Evolutionary conservation across 2,113 vertebrate species (phyloP).

Genomic region (rabbit (Oryctolagus cuniculus)): DNA sequence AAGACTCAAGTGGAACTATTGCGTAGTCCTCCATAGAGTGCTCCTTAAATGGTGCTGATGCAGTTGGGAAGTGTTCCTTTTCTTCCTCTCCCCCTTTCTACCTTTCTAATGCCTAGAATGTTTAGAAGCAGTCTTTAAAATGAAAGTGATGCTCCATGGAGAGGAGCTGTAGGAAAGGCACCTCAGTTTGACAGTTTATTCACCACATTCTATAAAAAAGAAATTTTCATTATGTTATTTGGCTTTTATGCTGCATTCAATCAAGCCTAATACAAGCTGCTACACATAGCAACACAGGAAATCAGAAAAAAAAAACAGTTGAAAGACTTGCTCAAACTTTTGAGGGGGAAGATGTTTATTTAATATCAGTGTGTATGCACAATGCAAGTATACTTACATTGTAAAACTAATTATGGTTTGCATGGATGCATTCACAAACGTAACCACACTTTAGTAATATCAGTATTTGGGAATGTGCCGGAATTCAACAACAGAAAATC

Average conservation of each 20-base stretch:
- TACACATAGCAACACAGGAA: neutral
- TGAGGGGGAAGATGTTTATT: neutral
- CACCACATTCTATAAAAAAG: neutral
- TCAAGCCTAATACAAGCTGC: neutral
- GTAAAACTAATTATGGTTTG: neutral
- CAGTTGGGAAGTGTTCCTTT: neutral
- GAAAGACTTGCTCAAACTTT: neutral
- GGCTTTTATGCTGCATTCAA: neutral
- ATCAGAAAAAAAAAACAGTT: neutral
- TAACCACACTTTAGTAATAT: neutral
- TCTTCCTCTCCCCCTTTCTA: neutral
- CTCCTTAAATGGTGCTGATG: neutral
- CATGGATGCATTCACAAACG: neutral
- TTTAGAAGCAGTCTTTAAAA: neutral
- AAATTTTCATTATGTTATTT: neutral
- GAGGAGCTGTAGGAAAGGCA: neutral
- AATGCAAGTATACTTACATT: neutral
- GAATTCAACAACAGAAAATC: slow-evolving; percentile 7
- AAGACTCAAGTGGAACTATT: neutral
- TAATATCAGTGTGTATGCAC: slow-evolving; percentile 3
- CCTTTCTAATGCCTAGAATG: neutral
- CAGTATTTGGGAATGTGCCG: neutral
- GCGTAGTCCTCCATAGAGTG: neutral
- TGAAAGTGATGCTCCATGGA: neutral
- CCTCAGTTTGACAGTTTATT: neutral